Conservation (phyloP, 53 echinoderm and acorn worm species). For the Crossaster papposus region DNA sequence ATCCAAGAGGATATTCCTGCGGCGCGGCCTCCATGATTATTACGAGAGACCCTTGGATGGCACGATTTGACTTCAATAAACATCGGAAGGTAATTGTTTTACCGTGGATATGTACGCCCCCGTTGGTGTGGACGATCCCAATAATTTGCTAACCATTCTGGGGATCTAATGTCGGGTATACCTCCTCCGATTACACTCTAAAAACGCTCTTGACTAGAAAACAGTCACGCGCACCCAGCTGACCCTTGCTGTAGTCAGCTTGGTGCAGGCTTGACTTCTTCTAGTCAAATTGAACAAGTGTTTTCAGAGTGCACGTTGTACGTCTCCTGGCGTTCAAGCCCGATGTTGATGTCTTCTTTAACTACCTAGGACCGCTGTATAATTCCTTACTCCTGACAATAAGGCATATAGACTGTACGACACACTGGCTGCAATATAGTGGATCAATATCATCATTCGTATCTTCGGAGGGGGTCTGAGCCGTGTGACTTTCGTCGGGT, state of each 20-base stretch:
- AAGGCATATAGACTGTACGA: slow-evolving; percentile 58
- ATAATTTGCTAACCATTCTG: slow-evolving; percentile 35
- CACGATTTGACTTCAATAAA: neutral
- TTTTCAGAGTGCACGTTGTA: no score
- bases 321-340: slow-evolving; percentile 54
- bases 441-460: slow-evolving; percentile 66
- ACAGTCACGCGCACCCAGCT: no score
- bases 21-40: slow-evolving; percentile 3
- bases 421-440: slow-evolving; percentile 57
- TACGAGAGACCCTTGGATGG: slow-evolving; percentile 17
- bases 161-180: slow-evolving; percentile 17
- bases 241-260: no score
- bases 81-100: slow-evolving; percentile 65
- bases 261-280: no score
- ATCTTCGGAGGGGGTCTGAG: slow-evolving; percentile 68
- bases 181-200: neutral
- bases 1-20: slow-evolving; percentile 1
- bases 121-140: neutral
- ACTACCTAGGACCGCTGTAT: slow-evolving; percentile 74
- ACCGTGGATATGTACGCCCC: slow-evolving; percentile 60
- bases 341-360: slow-evolving; percentile 62
- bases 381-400: slow-evolving; percentile 65
- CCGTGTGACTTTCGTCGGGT: slow-evolving; percentile 65
- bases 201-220: no score
- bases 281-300: no score